Evolutionary conservation across 2,888 invertebrate species (phyloP).

Genomic region (Germaria angustata): DNA sequence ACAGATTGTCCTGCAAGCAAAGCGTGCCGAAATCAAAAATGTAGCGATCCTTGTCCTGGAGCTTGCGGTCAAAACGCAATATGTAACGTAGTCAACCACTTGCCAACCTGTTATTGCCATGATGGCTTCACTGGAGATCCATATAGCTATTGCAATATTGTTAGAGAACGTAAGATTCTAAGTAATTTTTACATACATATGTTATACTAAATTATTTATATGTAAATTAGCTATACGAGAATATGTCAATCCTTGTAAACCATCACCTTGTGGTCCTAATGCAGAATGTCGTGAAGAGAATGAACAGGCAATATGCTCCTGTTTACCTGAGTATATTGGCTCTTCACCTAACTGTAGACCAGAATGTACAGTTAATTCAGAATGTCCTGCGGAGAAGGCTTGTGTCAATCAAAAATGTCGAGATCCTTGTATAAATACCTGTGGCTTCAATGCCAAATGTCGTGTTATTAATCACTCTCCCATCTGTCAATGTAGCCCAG

Average conservation of each 20-base stretch:
- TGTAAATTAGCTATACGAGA: slow-evolving; percentile 69
- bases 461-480: slow-evolving; percentile 82
- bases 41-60: slow-evolving; percentile 88
- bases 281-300: slow-evolving; percentile 85
- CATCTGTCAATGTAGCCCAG: slow-evolving; percentile 83
- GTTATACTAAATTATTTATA: slow-evolving; percentile 42
- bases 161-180: slow-evolving; percentile 78
- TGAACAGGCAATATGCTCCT: slow-evolving; percentile 83
- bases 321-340: slow-evolving; percentile 83
- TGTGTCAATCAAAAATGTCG: slow-evolving; percentile 83
- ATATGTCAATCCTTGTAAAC: slow-evolving; percentile 84
- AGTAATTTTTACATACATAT: slow-evolving; percentile 22
- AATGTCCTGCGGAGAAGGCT: slow-evolving; percentile 82
- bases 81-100: slow-evolving; percentile 89
- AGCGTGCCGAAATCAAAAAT: slow-evolving; percentile 87
- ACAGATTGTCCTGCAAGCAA: slow-evolving; percentile 86
- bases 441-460: slow-evolving; percentile 84
- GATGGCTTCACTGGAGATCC: slow-evolving; percentile 85
- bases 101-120: slow-evolving; percentile 87
- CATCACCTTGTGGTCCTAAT: slow-evolving; percentile 88
- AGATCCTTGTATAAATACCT: slow-evolving; percentile 84
- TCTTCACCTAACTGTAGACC: slow-evolving; percentile 86
- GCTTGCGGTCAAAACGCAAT: slow-evolving; percentile 88
- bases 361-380: slow-evolving; percentile 83
- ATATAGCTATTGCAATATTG: slow-evolving; percentile 85